Evolutionary conservation across 2,797 vertebrate species (phyloP).

Genomic region (Luscinia megarhynchos): DNA sequence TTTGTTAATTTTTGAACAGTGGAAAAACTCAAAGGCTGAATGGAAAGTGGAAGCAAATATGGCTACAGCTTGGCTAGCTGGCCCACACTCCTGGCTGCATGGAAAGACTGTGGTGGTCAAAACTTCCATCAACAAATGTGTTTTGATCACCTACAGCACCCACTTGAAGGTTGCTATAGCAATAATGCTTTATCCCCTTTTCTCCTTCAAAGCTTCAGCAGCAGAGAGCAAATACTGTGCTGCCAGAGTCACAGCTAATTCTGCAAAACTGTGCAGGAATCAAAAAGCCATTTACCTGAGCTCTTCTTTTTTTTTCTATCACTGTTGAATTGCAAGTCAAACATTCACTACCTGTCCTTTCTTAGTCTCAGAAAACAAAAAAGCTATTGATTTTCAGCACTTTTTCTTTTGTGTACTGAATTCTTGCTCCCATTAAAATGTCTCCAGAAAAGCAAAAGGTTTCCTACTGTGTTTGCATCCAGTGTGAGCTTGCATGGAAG

Average conservation of each 20-base stretch:
- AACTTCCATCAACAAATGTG: neutral
- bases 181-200: neutral
- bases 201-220: neutral
- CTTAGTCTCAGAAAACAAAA: slow-evolving; percentile 30
- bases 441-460: neutral
- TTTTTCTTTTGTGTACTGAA: neutral
- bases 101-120: neutral
- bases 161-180: neutral
- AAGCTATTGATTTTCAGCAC: slow-evolving; percentile 30
- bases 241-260: slow-evolving; percentile 7
- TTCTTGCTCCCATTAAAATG: slow-evolving; percentile 22
- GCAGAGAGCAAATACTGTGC: neutral
- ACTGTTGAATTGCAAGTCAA: slow-evolving; percentile 26
- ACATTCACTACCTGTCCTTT: slow-evolving; percentile 22
- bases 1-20: neutral
- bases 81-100: neutral
- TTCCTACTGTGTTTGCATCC: slow-evolving; percentile 13
- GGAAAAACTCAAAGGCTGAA: neutral
- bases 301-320: neutral
- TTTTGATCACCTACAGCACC: neutral
- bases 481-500: neutral
- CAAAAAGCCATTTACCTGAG: slow-evolving; percentile 36
- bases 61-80: neutral
- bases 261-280: neutral
- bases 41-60: neutral